A percentile compares a stretch with the other conserved stretches of the same genome.
Conservation (phyloP, 2,888 invertebrate species). For the Sceliomorpha sp. region DNA sequence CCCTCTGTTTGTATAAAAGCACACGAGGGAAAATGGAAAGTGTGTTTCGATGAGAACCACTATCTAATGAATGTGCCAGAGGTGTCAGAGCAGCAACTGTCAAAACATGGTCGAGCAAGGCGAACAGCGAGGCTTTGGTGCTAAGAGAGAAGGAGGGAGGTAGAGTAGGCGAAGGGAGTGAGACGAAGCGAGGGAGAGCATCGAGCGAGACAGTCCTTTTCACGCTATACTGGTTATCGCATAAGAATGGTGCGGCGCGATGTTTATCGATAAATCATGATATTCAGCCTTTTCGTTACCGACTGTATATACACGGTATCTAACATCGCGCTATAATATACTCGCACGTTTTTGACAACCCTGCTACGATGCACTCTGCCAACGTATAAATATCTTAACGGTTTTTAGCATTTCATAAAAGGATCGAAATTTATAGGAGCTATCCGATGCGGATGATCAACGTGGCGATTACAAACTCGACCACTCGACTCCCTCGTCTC, state of each 20-base stretch:
- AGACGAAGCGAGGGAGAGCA: conserved; percentile 49
- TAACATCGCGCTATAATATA: conserved; percentile 34
- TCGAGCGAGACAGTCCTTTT: conserved; percentile 62
- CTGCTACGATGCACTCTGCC: neutral
- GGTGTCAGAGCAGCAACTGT: conserved; percentile 80
- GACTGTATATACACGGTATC: conserved; percentile 27
- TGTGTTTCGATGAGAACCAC: conserved; percentile 72
- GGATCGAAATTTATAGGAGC: conserved; percentile 25
- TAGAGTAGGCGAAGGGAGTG: conserved; percentile 31
- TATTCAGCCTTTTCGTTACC: conserved; percentile 59
- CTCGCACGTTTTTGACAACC: conserved; percentile 36
- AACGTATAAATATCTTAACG: conserved; percentile 15
- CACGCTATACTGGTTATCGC: conserved; percentile 67
- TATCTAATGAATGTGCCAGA: conserved; percentile 78
- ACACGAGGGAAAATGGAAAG: conserved; percentile 1
- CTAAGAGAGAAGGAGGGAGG: conserved; percentile 60
- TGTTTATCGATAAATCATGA: conserved; percentile 72
- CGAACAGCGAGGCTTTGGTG: conserved; percentile 40
- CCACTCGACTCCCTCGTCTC: too few species aligned
- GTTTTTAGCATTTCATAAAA: conserved; percentile 13
- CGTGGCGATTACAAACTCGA: too few species aligned
- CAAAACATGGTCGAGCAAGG: conserved; percentile 75
- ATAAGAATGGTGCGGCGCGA: conserved; percentile 64
- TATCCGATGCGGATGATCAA: too few species aligned
- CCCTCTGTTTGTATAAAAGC: conserved; percentile 28